Conservation (phyloP, 2,113 vertebrate genomes). For the Grallaria varia region DNA sequence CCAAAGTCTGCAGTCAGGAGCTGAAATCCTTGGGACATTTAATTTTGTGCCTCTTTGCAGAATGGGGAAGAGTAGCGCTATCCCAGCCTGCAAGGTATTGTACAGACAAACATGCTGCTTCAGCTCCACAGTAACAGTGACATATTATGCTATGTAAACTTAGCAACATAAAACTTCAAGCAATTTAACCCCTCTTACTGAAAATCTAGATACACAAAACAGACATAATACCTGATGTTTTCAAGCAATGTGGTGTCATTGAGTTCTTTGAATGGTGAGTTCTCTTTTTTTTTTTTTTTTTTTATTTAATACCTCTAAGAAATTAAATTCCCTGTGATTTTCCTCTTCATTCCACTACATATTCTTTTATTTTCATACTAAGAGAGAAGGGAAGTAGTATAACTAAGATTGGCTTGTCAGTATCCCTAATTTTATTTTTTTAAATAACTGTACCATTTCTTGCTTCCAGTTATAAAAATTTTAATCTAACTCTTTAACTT, state of each 20-base stretch:
- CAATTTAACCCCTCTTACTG: background rate
- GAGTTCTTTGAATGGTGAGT: background rate
- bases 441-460: background rate
- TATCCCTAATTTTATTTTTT: background rate
- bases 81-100: background rate
- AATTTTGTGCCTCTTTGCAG: background rate
- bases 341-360: background rate
- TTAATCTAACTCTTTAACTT: background rate
- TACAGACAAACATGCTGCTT: background rate
- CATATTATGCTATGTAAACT: background rate
- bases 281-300: background rate
- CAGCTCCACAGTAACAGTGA: background rate
- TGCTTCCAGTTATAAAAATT: background rate
- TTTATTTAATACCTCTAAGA: background rate
- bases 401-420: background rate
- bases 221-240: background rate
- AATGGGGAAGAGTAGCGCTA: background rate
- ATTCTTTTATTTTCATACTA: background rate
- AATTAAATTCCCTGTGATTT: background rate
- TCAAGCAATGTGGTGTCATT: background rate
- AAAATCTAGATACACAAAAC: background rate
- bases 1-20: background rate
- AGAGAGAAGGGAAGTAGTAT: background rate
- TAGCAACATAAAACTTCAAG: background rate
- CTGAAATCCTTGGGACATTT: background rate